Evolutionary conservation across 2,113 vertebrate genomes (phyloP).

Genomic region (Sinosuthora webbiana): DNA sequence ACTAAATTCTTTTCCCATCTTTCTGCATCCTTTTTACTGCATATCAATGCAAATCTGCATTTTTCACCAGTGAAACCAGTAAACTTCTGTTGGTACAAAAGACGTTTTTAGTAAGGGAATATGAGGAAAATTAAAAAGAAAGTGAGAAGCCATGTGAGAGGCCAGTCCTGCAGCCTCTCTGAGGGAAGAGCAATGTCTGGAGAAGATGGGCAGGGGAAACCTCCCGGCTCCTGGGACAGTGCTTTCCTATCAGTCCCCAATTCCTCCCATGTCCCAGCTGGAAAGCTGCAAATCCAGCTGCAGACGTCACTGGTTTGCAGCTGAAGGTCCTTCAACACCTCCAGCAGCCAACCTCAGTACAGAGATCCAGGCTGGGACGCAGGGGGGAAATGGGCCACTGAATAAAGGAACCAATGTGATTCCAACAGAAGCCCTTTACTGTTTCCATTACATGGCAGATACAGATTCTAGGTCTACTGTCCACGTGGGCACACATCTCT

Average conservation of each 20-base stretch:
- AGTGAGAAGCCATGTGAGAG: background rate
- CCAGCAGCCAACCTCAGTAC: background rate
- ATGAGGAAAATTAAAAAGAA: background rate
- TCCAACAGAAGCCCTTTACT: too few species aligned
- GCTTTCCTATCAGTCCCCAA: background rate
- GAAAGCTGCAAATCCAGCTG: background rate
- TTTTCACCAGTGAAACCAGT: background rate
- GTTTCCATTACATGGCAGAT: too few species aligned
- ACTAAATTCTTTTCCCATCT: background rate
- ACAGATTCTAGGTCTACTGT: too few species aligned
- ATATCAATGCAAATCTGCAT: fast-evolving
- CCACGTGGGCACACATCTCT: too few species aligned
- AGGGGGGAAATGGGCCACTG: too few species aligned
- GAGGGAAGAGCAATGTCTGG: background rate
- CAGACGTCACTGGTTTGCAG: background rate
- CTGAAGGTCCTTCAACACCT: background rate
- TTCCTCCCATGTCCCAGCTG: background rate
- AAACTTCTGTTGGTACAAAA: background rate
- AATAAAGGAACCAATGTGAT: too few species aligned
- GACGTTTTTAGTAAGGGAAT: background rate
- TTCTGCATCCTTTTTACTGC: background rate
- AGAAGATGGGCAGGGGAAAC: background rate
- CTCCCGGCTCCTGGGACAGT: fast-evolving
- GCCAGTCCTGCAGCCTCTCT: background rate
- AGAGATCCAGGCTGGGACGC: fast-evolving